phyloP scores from a whole-genome alignment of 1,140 invertebrate species.

The Zaprionus africanus region DNA sequence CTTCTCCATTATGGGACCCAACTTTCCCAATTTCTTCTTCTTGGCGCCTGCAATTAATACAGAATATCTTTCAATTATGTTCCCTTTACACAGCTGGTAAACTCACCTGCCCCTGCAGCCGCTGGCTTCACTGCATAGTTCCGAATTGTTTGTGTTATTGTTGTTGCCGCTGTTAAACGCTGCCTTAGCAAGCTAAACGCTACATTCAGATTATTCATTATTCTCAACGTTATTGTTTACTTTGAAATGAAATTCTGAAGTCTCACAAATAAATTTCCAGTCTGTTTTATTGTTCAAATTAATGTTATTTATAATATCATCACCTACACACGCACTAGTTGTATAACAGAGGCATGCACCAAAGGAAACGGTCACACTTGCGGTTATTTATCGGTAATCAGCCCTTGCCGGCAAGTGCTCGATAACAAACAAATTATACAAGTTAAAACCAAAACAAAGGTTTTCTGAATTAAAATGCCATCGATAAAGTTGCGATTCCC shows the following conservation, averaged over 20 bases:
- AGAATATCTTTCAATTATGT: background rate
- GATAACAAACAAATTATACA: constrained; percentile 57
- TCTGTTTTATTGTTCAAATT: constrained; percentile 1
- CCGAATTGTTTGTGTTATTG: constrained; percentile 38
- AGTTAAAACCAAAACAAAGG: constrained; percentile 11
- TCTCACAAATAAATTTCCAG: background rate
- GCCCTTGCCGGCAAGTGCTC: constrained; percentile 41
- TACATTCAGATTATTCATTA: constrained; percentile 48
- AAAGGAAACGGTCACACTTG: constrained; percentile 30
- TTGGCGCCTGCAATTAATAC: constrained; percentile 53
- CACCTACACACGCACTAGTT: constrained; percentile 22
- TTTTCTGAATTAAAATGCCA: constrained; percentile 44
- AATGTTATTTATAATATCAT: constrained; percentile 43
- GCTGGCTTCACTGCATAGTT: constrained; percentile 69
- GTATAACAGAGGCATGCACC: constrained; percentile 36
- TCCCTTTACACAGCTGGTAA: background rate
- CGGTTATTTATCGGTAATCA: constrained; percentile 34
- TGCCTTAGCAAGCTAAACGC: constrained; percentile 52
- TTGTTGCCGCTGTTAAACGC: constrained; percentile 42
- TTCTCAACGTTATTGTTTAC: constrained; percentile 2
- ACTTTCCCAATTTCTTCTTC: constrained; percentile 87
- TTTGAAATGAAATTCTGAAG: background rate
- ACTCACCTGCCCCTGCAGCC: constrained; percentile 51
- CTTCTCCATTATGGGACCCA: constrained; percentile 88
- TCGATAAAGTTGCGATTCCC: constrained; percentile 55